Conservation (phyloP, 2,888 invertebrate species). For the Caenorhabditis panamensis region DNA sequence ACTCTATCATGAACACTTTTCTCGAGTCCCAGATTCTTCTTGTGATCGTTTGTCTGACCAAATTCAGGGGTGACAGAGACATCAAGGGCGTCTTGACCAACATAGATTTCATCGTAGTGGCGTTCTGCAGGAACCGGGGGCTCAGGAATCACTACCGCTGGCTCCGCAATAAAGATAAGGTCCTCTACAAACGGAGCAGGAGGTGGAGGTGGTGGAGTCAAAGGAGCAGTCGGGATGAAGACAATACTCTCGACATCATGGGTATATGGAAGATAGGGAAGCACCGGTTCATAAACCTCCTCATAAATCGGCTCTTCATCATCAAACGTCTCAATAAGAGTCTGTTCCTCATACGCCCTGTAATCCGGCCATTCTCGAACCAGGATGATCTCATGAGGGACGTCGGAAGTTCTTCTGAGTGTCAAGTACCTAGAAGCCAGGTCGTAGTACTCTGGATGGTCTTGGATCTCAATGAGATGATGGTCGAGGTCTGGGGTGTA, state of each 20-base stretch:
- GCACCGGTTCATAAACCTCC: conserved; percentile 38
- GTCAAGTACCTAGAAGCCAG: conserved; percentile 25
- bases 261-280: conserved; percentile 4
- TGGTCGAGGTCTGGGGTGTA: conserved; percentile 38
- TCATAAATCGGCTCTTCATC: conserved; percentile 35
- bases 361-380: conserved; percentile 25
- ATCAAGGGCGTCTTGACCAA: conserved; percentile 55
- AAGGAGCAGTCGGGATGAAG: conserved; percentile 23
- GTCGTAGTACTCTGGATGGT: conserved; percentile 26
- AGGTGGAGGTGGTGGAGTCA: conserved; percentile 36
- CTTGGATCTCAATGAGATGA: not conserved
- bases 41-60: conserved; percentile 27
- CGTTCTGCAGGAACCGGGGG: conserved; percentile 42
- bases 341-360: conserved; percentile 39
- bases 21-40: conserved; percentile 52
- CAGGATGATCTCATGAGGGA: conserved; percentile 18
- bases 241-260: conserved; percentile 11
- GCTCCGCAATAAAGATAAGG: conserved; percentile 15
- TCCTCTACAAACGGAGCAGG: not conserved
- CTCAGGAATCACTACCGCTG: conserved; percentile 23
- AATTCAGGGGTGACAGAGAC: conserved; percentile 50
- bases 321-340: conserved; percentile 33
- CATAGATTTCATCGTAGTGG: conserved; percentile 51
- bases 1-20: conserved; percentile 51
- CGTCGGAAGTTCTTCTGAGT: conserved; percentile 24